Conservation (phyloP, 2,797 vertebrate species). For the Epinephelus awoara region DNA sequence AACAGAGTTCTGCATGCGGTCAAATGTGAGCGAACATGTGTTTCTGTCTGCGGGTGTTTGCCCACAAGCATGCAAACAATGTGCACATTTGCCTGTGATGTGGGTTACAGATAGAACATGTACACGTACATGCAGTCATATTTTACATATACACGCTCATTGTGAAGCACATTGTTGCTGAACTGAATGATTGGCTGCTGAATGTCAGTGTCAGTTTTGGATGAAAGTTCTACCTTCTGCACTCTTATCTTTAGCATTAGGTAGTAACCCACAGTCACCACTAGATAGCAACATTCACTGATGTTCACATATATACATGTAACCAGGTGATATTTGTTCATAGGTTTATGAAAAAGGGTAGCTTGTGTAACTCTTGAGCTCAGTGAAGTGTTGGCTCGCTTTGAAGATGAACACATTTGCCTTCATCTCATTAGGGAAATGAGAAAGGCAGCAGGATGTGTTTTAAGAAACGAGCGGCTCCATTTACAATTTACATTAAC, state of each 20-base stretch:
- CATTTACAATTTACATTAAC: slow-evolving; percentile 3
- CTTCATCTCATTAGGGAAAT: background rate
- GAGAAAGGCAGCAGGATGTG: background rate
- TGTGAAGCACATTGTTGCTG: background rate
- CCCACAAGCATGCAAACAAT: slow-evolving; percentile 38
- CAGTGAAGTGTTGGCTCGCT: background rate
- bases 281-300: slow-evolving; percentile 43
- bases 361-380: background rate
- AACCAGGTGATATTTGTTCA: background rate
- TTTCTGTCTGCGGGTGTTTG: slow-evolving; percentile 22
- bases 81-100: slow-evolving; percentile 14
- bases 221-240: slow-evolving; percentile 1
- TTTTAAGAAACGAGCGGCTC: background rate
- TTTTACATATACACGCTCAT: background rate
- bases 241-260: slow-evolving; percentile 4
- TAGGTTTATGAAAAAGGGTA: background rate
- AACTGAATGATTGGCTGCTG: background rate
- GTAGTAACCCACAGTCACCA: slow-evolving; percentile 38
- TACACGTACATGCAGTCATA: background rate
- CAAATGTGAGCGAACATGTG: slow-evolving; percentile 89
- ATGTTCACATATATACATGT: background rate
- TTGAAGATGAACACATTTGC: background rate
- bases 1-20: slow-evolving; percentile 95
- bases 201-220: background rate
- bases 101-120: background rate